Conservation (phyloP, 1,140 invertebrate species). For the Globodera rostochiensis region DNA sequence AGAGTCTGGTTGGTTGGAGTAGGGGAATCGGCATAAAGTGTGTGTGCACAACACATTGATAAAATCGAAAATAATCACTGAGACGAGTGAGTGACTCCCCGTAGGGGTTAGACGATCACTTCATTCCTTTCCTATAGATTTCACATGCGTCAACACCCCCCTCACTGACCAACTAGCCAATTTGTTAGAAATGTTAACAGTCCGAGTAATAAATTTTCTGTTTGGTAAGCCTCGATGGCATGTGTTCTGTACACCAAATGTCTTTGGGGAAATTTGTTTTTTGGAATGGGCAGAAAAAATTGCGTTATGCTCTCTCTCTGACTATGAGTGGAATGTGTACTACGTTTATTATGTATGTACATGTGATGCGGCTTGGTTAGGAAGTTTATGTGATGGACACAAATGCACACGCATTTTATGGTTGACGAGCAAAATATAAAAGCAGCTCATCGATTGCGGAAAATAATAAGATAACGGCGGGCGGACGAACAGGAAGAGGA, state of each 20-base stretch:
- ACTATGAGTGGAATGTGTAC: not conserved
- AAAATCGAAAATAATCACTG: not conserved
- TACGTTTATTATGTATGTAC: not conserved
- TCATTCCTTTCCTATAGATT: too few relatives aligned
- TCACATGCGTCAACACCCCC: too few relatives aligned
- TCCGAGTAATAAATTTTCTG: too few relatives aligned
- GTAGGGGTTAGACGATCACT: not conserved
- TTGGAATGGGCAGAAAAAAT: too few relatives aligned
- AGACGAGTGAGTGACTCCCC: not conserved
- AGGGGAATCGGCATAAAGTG: not conserved
- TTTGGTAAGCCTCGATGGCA: not conserved
- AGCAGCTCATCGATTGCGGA: not conserved
- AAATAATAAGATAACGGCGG: not conserved
- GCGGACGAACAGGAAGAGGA: not conserved
- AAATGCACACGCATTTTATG: slow-evolving; percentile 1
- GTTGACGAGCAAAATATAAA: not conserved
- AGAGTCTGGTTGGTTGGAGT: too few relatives aligned
- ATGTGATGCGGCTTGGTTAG: too few relatives aligned
- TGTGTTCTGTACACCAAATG: too few relatives aligned
- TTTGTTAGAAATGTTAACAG: too few relatives aligned
- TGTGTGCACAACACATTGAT: not conserved
- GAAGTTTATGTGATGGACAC: not conserved
- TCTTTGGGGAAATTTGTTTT: too few relatives aligned
- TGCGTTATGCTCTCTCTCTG: not conserved
- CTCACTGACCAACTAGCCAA: too few relatives aligned